Conservation (phyloP, 1,140 invertebrate genomes). For the Drosophila nikananu region DNA sequence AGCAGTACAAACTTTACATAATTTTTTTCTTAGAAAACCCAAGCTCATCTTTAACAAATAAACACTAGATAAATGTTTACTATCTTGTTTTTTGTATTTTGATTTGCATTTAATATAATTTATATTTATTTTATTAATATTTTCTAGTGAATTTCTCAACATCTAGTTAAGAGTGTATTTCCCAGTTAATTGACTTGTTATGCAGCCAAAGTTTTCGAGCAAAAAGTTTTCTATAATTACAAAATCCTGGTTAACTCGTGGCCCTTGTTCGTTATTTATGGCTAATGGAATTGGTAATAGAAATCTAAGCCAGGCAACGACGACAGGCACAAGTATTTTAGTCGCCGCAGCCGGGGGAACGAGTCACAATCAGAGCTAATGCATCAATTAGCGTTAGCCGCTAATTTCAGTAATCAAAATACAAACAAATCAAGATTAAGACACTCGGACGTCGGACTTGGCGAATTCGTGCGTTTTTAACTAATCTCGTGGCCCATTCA, state of each 20-base stretch:
- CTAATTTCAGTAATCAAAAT: constrained; percentile 56
- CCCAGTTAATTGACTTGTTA: constrained; percentile 53
- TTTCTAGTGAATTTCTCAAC: not conserved
- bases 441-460: constrained; percentile 35
- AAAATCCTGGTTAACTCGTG: not conserved
- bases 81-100: too few relatives aligned
- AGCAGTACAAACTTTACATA: too few relatives aligned
- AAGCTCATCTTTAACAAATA: too few relatives aligned
- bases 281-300: constrained; percentile 4
- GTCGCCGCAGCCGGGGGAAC: constrained; percentile 17
- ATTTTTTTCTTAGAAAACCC: too few relatives aligned
- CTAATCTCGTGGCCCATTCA: constrained; percentile 41
- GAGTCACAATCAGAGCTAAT: constrained; percentile 57
- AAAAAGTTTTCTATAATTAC: constrained; percentile 35
- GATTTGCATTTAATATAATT: too few relatives aligned
- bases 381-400: constrained; percentile 48
- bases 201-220: constrained; percentile 19
- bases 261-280: constrained; percentile 19
- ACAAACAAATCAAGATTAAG: constrained; percentile 55
- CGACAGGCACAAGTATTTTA: constrained; percentile 17
- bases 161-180: too few relatives aligned
- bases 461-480: constrained; percentile 34
- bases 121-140: not conserved
- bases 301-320: not conserved
- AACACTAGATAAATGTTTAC: too few relatives aligned